Base-by-base conservation (phyloP, 2,113 vertebrate species). In the Cheilinus undulatus region DNA sequence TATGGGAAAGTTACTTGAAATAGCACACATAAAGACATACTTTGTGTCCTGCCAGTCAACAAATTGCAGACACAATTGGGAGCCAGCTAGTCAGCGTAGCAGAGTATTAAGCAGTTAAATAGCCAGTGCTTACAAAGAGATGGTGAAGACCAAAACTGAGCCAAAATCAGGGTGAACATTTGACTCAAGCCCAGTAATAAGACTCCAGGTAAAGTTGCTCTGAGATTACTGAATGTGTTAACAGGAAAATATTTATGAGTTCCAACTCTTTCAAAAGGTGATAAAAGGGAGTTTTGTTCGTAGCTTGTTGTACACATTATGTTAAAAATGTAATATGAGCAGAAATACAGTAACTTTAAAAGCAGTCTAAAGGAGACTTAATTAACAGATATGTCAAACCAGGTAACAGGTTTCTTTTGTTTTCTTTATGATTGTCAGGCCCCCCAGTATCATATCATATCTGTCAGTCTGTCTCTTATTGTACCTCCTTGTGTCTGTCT, bases 381-480 rank as follows among this genome's bases (percentile, higher is more conserved):
- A 14, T 12, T 12, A 9, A 9, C 30, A 32, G 30, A 10, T 34
- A 2, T 34, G 32, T 34, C 9, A 34, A 34, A 10, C 32, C 32
- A 34, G 8, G 11, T 1, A 7, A 34, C 3, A 34, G 32, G 8
- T 34, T 34, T n/a, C n/a, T n/a, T n/a, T n/a, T n/a, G n/a, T n/a
- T n/a, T n/a, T n/a, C n/a, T n/a, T n/a, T n/a, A n/a, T n/a, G n/a
- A n/a, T n/a, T n/a, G n/a, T n/a, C n/a, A n/a, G n/a, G n/a, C n/a
- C n/a, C n/a, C n/a, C n/a, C n/a, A n/a, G n/a, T n/a, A n/a, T 5
- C 17, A 17, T 54, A 23, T 56, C 22, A 42, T 20, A 5, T 6
- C 5, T 66, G 58, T 48, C 10, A 8, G 62, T 69, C 58, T 68
- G 48, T 61, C 48, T n/a, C n/a, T n/a, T n/a, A n/a, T n/a, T 45